phyloP scores from a whole-genome alignment of 2,797 vertebrate genomes.

The Sebastes matsubarae region DNA sequence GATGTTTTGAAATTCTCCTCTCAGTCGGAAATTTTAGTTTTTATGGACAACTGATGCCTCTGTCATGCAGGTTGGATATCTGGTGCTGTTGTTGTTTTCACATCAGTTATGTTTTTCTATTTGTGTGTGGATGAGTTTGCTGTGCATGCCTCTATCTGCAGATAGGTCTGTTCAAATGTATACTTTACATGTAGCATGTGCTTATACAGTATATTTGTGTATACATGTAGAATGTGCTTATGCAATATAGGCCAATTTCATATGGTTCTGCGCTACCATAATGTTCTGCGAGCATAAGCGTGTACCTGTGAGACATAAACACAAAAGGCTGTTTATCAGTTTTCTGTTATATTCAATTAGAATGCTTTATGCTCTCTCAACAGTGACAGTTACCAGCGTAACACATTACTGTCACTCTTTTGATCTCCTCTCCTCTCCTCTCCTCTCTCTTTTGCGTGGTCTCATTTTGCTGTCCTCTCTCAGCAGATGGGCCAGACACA shows the following conservation, averaged over 20 bases:
- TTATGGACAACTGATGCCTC: background rate
- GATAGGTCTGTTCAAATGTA: background rate
- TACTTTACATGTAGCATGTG: background rate
- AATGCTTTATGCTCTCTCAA: conserved; percentile 3
- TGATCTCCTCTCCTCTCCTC: conserved; percentile 5
- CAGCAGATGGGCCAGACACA: conserved; percentile 80
- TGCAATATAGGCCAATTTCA: background rate
- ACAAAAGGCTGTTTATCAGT: background rate
- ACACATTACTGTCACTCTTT: conserved; percentile 7
- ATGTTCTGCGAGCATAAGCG: background rate
- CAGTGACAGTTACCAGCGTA: conserved; percentile 5
- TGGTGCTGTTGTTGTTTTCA: background rate
- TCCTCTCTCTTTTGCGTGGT: conserved; percentile 31
- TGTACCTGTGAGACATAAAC: background rate
- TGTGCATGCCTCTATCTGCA: background rate
- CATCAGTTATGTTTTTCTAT: background rate
- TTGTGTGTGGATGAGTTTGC: background rate
- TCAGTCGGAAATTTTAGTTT: background rate
- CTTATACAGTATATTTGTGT: background rate
- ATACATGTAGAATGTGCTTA: background rate
- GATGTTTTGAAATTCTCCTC: background rate
- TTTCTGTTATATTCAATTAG: conserved; percentile 27
- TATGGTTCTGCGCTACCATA: background rate
- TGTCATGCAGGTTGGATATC: background rate
- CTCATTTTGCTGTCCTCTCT: conserved; percentile 51